Conservation (phyloP, 1,140 invertebrate genomes). For the Eulimnadia texana region DNA sequence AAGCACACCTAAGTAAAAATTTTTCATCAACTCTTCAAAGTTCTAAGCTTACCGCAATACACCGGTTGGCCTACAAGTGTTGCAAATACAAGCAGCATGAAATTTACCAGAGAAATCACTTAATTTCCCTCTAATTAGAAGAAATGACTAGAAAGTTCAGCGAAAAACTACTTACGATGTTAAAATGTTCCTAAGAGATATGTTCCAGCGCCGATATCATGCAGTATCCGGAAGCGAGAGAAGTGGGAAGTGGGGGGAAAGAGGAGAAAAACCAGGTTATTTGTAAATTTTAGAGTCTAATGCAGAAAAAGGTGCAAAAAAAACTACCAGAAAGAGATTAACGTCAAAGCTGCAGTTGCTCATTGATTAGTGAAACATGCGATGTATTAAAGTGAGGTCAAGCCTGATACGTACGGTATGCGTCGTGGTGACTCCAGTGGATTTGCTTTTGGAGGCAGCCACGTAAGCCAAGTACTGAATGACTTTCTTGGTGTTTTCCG, state of each 20-base stretch:
- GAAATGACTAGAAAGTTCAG: not conserved
- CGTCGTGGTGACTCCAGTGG: slow-evolving; percentile 35
- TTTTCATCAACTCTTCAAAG: too few species aligned
- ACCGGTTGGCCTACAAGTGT: not conserved
- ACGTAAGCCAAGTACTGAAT: slow-evolving; percentile 99
- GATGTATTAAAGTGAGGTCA: not conserved
- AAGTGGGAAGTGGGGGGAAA: not conserved
- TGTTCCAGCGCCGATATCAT: not conserved
- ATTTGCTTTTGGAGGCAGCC: slow-evolving; percentile 86
- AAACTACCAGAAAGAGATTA: too few species aligned
- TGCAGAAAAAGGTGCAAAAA: too few species aligned
- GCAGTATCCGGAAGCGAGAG: not conserved
- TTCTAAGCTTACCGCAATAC: not conserved
- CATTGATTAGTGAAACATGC: not conserved
- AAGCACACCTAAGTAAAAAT: too few species aligned
- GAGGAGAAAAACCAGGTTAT: too few species aligned
- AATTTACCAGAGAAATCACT: not conserved
- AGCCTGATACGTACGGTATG: not conserved
- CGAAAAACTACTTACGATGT: not conserved
- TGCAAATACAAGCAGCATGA: not conserved
- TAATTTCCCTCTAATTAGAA: not conserved
- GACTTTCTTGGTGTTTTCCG: slow-evolving; percentile 99
- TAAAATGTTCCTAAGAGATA: not conserved
- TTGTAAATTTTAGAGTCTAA: too few species aligned
- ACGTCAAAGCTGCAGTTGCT: not conserved